Evolutionary conservation across 2,797 vertebrate species (phyloP), one percentile per base, ranked within the genome.

Genomic region (Dallia pectoralis): DNA sequence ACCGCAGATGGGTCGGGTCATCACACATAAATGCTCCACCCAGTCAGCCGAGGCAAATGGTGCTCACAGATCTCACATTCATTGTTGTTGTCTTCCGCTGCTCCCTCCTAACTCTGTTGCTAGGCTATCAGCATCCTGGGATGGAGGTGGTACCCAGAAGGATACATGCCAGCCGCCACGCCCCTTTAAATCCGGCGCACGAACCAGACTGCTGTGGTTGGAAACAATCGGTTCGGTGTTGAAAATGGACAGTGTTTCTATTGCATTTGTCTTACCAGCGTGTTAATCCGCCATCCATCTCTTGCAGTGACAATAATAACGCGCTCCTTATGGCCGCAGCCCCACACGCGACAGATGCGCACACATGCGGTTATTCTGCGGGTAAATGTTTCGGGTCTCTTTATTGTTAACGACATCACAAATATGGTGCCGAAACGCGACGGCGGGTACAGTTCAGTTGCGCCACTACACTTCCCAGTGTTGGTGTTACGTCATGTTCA

Each of bases 391-490:
- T 68, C 78, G 47, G 86, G 79, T 78, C 79, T 67, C 77, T 75
- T 80, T 19, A 27, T 7, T 76, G 72, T 82, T 73, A 82, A 88
- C 87, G 87, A 85, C 90, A 91, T 91, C 87, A 89, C 85, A 81
- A 86, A 88, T 72, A 87, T 77, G 87, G 82, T 77, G 62, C 79
- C 81, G 82, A 56, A 77, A 86, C 82, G 87, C 84, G 88, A 84
- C 32, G 86, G 87, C 85, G 89, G 89, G 89, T 92, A 85, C 91
- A 91, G 92, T 93, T 89, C 87, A 87, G 83, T 86, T 84, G 88
- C 91, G 91, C 91, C 91, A 92, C 92, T 92, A 89, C 92, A 90
- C 89, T 90, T 85, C 83, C 89, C 89, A 88, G 85, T 84, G 89
- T 87, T 85, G 73, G 68, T 82, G 83, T 92, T 91, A 93, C 91